phyloP scores from a whole-genome alignment of 2,113 vertebrate species.

The Syngnathus scovelli region DNA sequence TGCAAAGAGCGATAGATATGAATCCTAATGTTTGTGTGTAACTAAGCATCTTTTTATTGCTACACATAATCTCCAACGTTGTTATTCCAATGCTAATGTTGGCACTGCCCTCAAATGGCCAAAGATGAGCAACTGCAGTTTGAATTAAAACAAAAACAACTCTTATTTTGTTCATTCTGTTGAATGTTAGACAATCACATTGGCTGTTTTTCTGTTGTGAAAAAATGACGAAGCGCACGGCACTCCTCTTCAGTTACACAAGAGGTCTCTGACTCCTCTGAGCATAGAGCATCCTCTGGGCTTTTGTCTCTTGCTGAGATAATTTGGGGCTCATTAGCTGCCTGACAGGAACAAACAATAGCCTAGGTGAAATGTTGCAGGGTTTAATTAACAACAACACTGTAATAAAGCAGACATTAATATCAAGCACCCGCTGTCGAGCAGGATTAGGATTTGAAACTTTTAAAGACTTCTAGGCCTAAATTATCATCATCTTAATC shows the following conservation, averaged over 20 bases:
- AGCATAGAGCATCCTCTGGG: slow-evolving; percentile 48
- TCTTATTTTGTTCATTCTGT: slow-evolving; percentile 15
- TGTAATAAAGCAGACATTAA: slow-evolving; percentile 48
- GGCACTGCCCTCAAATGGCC: background rate
- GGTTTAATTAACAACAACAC: slow-evolving; percentile 58
- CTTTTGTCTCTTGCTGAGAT: slow-evolving; percentile 56
- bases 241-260: slow-evolving; percentile 31
- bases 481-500: slow-evolving; percentile 4
- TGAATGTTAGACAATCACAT: background rate
- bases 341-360: slow-evolving; percentile 56
- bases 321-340: slow-evolving; percentile 57
- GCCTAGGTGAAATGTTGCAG: slow-evolving; percentile 50
- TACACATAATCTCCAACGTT: background rate
- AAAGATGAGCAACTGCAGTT: slow-evolving; percentile 6
- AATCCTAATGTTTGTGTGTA: background rate
- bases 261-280: slow-evolving; percentile 32
- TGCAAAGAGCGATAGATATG: background rate
- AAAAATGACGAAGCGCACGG: slow-evolving; percentile 1
- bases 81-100: background rate
- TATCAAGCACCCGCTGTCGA: slow-evolving; percentile 19
- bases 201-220: background rate
- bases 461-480: background rate
- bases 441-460: slow-evolving; percentile 5
- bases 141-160: slow-evolving; percentile 17
- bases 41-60: background rate